A percentile compares a stretch with the other conserved stretches of the same genome.
Conservation (phyloP, 2,797 vertebrate genomes). For the Cossypha polioptera region DNA sequence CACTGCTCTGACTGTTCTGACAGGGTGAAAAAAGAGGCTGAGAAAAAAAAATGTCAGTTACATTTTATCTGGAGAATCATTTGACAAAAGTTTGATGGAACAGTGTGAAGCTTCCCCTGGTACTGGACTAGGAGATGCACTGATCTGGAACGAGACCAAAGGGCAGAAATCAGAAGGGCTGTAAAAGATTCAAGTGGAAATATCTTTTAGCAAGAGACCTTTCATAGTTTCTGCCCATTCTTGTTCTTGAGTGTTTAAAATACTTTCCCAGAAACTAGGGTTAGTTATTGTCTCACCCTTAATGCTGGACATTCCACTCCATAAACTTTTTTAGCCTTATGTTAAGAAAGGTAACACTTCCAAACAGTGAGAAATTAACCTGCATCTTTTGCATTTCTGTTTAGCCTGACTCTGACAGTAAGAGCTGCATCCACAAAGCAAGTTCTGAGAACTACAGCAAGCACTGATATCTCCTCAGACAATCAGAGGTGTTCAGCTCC, state of each 20-base stretch:
- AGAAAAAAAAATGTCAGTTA: constrained; percentile 20
- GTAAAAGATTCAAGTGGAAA: constrained; percentile 20
- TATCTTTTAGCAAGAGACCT: neutral
- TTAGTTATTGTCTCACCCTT: neutral
- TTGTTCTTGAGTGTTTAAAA: constrained; percentile 1
- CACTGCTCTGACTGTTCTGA: neutral
- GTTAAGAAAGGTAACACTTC: neutral
- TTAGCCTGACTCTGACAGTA: neutral
- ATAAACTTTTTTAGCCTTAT: neutral
- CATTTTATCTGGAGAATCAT: constrained; percentile 41
- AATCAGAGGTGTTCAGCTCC: neutral
- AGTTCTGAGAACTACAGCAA: neutral
- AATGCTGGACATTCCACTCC: neutral
- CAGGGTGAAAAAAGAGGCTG: constrained; percentile 27
- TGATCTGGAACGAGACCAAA: constrained; percentile 39
- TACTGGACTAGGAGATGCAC: neutral
- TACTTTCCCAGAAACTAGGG: neutral
- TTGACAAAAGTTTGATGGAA: constrained; percentile 38
- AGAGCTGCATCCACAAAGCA: neutral
- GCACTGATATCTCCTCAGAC: neutral
- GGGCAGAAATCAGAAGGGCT: constrained; percentile 16
- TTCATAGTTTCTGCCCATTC: neutral
- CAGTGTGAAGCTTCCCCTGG: constrained; percentile 8
- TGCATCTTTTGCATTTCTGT: neutral
- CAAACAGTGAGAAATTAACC: neutral